A percentile compares a stretch with the other conserved stretches of the same genome.
These are phyloP conservation scores for Eospalax fontanierii DNA, from an alignment of 2,797 vertebrate species.

Conservation along the genomic window DNA sequence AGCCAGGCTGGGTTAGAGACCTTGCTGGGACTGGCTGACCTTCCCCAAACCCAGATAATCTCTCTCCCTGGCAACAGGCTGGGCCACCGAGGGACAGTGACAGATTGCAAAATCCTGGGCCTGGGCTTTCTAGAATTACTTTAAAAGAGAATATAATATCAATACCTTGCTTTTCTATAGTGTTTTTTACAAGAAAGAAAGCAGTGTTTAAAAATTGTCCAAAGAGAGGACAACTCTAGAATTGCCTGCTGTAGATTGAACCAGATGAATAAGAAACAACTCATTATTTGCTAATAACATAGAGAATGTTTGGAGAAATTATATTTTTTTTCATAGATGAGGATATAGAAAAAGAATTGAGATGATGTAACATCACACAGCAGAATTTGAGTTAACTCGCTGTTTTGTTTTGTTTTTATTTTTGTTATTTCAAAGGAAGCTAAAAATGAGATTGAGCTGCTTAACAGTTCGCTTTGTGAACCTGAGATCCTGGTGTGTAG, in stretches of 20 bases:
- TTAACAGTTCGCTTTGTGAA: slow-evolving; percentile 2
- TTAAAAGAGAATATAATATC: slow-evolving; percentile 75
- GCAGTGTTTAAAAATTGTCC: slow-evolving; percentile 42
- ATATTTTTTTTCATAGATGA: not conserved
- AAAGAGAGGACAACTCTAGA: slow-evolving; percentile 38
- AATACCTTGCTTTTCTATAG: slow-evolving; percentile 45
- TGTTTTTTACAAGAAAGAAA: slow-evolving; percentile 54
- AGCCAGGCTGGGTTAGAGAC: slow-evolving; percentile 58
- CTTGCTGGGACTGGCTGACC: slow-evolving; percentile 84
- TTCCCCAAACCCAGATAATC: slow-evolving; percentile 83
- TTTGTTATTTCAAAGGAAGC: not conserved
- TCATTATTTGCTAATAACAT: slow-evolving; percentile 1
- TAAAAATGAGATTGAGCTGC: not conserved
- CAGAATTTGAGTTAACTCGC: not conserved
- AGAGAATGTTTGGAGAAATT: not conserved
- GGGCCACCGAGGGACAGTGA: slow-evolving; percentile 77
- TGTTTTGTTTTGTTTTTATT: not conserved
- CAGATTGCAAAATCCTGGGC: slow-evolving; percentile 82
- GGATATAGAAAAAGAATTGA: not conserved
- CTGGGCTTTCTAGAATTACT: slow-evolving; percentile 84
- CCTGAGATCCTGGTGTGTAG: not conserved
- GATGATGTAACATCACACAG: not conserved
- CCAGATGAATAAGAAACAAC: slow-evolving; percentile 64
- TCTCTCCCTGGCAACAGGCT: slow-evolving; percentile 85
- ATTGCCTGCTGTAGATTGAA: slow-evolving; percentile 20